phyloP scores from a whole-genome alignment of 2,888 invertebrate species.

The Serripes groenlandicus region DNA sequence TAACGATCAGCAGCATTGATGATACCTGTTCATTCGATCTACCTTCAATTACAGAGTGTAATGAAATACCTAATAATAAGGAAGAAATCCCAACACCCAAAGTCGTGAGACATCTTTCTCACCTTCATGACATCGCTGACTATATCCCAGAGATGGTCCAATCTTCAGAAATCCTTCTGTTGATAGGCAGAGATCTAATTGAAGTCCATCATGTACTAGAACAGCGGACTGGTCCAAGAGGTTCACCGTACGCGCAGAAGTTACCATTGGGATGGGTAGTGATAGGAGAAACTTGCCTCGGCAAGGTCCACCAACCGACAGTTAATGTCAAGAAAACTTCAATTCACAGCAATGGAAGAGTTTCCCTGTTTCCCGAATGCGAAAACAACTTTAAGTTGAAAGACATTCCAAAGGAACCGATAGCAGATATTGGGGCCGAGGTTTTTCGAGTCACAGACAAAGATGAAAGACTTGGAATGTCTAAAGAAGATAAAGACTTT shows the following conservation, averaged over 20 bases:
- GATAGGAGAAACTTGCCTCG: constrained; percentile 41
- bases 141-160: constrained; percentile 7
- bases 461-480: too few species aligned
- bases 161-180: neutral
- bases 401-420: too few species aligned
- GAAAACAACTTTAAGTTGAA: too few species aligned
- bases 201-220: constrained; percentile 41
- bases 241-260: constrained; percentile 50
- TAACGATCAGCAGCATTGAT: constrained; percentile 35
- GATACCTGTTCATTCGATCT: constrained; percentile 27
- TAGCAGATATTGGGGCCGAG: too few species aligned
- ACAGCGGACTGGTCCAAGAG: constrained; percentile 37
- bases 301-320: constrained; percentile 20
- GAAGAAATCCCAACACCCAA: constrained; percentile 48
- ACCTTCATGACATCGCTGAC: constrained; percentile 19
- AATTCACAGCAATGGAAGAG: too few species aligned
- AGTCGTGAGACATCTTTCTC: constrained; percentile 15
- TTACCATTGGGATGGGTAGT: constrained; percentile 39
- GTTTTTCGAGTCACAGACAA: too few species aligned
- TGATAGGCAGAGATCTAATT: constrained; percentile 23
- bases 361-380: too few species aligned
- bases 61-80: constrained; percentile 35
- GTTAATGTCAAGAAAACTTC: too few species aligned
- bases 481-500: too few species aligned
- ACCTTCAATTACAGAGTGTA: constrained; percentile 60